Conservation (phyloP, 2,797 vertebrate species). For the Sebastes elongatus region DNA sequence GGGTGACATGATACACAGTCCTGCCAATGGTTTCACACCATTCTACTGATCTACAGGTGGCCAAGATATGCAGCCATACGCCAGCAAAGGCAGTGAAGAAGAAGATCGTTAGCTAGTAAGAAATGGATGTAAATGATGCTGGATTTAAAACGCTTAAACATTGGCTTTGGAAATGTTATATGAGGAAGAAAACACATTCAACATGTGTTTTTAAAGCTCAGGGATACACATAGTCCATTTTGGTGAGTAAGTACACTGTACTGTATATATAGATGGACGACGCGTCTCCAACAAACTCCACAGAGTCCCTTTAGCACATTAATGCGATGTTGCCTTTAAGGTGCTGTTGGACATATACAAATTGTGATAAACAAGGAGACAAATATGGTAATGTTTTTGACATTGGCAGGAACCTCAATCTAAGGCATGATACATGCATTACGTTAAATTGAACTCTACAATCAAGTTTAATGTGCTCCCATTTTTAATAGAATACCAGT, state of each 20-base stretch:
- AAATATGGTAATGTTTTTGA: not conserved
- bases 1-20: not conserved
- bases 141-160: not conserved
- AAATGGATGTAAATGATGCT: not conserved
- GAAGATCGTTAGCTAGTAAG: not conserved
- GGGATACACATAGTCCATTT: not conserved
- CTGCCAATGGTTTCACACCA: not conserved
- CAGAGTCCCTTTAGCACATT: not conserved
- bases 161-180: not conserved
- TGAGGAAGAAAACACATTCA: not conserved
- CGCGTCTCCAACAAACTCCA: not conserved
- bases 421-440: not conserved
- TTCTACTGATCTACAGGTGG: not conserved
- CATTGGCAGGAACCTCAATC: not conserved
- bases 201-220: not conserved
- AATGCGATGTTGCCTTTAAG: not conserved
- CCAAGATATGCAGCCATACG: not conserved
- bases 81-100: not conserved
- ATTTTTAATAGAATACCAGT: not conserved
- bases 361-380: not conserved
- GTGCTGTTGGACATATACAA: not conserved
- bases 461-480: not conserved
- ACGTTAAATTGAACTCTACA: not conserved
- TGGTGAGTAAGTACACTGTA: not conserved
- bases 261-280: not conserved